phyloP scores from a whole-genome alignment of 2,888 invertebrate genomes.

The Coremacera marginata region DNA sequence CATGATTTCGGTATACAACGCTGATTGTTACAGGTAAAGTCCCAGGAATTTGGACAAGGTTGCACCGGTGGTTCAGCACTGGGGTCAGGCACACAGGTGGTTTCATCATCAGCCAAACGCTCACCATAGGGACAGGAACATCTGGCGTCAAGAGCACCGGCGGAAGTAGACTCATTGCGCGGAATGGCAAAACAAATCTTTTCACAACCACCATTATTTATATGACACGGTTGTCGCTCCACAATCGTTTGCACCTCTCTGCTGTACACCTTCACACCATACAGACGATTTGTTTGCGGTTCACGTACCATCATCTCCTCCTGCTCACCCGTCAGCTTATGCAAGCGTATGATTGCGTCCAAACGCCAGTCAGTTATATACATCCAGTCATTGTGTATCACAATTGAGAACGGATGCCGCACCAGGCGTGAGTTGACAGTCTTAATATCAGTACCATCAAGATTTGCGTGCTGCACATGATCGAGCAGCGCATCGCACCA shows the following conservation, averaged over 20 bases:
- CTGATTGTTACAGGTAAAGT: constrained; percentile 94
- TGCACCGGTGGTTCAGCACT: constrained; percentile 88
- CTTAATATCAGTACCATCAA: constrained; percentile 91
- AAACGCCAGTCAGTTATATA: constrained; percentile 98
- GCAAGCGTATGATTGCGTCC: constrained; percentile 91
- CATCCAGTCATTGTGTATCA: constrained; percentile 90
- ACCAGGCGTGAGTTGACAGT: constrained; percentile 90
- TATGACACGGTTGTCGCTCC: constrained; percentile 83
- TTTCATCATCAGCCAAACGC: constrained; percentile 78
- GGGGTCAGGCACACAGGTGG: constrained; percentile 83
- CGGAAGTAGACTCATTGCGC: constrained; percentile 67
- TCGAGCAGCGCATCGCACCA: constrained; percentile 98
- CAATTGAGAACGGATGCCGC: constrained; percentile 91
- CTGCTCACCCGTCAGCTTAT: constrained; percentile 89
- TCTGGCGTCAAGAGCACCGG: constrained; percentile 70
- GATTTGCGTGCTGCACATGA: constrained; percentile 92
- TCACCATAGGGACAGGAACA: constrained; percentile 97
- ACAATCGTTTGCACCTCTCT: constrained; percentile 79
- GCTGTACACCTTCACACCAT: constrained; percentile 92
- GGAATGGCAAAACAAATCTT: constrained; percentile 96
- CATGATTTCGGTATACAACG: constrained; percentile 92
- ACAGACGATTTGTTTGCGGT: constrained; percentile 89
- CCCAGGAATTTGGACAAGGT: constrained; percentile 91
- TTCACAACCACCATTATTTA: constrained; percentile 90
- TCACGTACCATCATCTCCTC: constrained; percentile 89